Conservation (phyloP, 2,797 vertebrate species). For the Cyprinodon diabolis region DNA sequence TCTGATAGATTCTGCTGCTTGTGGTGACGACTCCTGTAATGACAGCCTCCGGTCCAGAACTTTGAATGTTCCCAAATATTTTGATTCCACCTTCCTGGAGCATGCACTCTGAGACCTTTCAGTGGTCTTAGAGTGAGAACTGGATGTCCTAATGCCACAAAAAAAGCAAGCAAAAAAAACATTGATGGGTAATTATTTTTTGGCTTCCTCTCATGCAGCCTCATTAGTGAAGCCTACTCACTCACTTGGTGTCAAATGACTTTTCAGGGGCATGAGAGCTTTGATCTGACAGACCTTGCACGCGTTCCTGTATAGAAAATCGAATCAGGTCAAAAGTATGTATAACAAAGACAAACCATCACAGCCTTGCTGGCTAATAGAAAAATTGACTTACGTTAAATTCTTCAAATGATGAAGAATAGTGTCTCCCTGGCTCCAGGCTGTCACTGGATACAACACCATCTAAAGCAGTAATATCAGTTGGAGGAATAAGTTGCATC, state of each 20-base stretch:
- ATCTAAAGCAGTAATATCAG: slow-evolving; percentile 59
- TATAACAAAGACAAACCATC: background rate
- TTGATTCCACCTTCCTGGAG: slow-evolving; percentile 76
- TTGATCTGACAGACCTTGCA: slow-evolving; percentile 34
- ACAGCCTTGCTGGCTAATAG: background rate
- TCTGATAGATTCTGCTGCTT: slow-evolving; percentile 83
- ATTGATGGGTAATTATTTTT: background rate
- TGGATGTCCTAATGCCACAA: slow-evolving; percentile 71
- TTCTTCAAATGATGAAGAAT: slow-evolving; percentile 70
- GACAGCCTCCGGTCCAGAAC: slow-evolving; percentile 82
- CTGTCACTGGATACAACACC: slow-evolving; percentile 59
- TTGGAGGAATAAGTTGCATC: background rate
- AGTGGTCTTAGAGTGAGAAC: slow-evolving; percentile 59
- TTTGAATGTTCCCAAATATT: slow-evolving; percentile 87
- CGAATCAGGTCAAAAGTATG: background rate
- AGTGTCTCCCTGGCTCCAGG: slow-evolving; percentile 57
- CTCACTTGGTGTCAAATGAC: slow-evolving; percentile 61
- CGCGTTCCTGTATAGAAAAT: slow-evolving; percentile 51
- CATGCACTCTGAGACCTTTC: slow-evolving; percentile 68
- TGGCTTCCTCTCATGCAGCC: background rate
- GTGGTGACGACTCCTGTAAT: slow-evolving; percentile 74
- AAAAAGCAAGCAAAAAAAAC: slow-evolving; percentile 34
- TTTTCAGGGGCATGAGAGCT: slow-evolving; percentile 43
- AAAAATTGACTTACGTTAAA: slow-evolving; percentile 58
- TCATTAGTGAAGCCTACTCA: slow-evolving; percentile 13